A percentile compares a stretch with the other conserved stretches of the same genome.
Conservation (phyloP, 2,113 vertebrate genomes). For the Neolamprologus longior region DNA sequence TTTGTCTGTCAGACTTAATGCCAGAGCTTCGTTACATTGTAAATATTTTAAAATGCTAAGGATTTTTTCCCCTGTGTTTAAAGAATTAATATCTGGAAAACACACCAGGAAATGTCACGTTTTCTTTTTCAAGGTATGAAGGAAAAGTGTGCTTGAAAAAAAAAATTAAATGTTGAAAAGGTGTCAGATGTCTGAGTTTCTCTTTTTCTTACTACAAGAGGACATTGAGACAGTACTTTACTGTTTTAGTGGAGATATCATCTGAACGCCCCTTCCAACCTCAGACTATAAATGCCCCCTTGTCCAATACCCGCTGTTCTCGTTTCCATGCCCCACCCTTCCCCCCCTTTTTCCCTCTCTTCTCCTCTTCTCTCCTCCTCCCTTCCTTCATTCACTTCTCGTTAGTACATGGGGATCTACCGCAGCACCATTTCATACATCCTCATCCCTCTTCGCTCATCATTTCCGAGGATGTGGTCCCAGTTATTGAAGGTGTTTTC, state of each 20-base stretch:
- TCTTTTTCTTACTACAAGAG: neutral
- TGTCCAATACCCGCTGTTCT: neutral
- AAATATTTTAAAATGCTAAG: slow-evolving; percentile 41
- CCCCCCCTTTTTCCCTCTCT: neutral
- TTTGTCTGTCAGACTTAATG: slow-evolving; percentile 9
- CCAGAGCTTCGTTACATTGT: slow-evolving; percentile 44
- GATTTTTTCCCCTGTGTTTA: neutral
- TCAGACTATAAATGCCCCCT: neutral
- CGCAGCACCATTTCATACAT: neutral
- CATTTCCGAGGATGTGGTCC: neutral
- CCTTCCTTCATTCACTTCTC: neutral
- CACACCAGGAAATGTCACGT: neutral
- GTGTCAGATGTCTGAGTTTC: neutral
- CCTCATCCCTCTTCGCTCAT: neutral
- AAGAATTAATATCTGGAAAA: neutral
- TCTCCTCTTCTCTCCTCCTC: neutral
- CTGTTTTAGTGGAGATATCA: neutral
- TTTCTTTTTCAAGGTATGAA: slow-evolving; percentile 6
- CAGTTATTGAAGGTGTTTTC: neutral
- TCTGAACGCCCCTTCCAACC: neutral
- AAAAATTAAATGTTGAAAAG: slow-evolving; percentile 25
- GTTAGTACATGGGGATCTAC: neutral
- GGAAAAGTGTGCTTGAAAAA: neutral
- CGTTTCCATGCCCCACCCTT: neutral
- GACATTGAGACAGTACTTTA: neutral